phyloP scores from a whole-genome alignment of 2,888 invertebrate genomes.

The Pyralis farinalis region DNA sequence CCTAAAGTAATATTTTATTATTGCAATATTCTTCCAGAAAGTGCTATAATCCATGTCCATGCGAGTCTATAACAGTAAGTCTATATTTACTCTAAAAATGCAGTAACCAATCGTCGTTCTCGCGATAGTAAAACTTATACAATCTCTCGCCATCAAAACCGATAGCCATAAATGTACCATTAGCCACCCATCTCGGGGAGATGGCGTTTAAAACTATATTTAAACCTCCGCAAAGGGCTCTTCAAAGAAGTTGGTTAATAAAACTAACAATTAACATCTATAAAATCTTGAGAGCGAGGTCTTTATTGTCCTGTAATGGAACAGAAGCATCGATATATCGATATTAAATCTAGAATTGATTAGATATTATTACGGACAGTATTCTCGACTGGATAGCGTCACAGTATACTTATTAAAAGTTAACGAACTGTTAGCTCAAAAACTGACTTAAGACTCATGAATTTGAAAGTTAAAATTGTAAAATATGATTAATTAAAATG shows the following conservation, averaged over 20 bases:
- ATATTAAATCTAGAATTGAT: conserved; percentile 25
- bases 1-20: no score
- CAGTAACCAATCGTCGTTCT: conserved; percentile 31
- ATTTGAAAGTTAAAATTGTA: background rate
- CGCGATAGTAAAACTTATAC: conserved; percentile 30
- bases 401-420: no score
- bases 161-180: conserved; percentile 58
- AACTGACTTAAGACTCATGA: no score
- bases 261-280: conserved; percentile 72
- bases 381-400: no score
- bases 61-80: background rate
- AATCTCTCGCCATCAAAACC: conserved; percentile 44
- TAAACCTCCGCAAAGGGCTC: conserved; percentile 33
- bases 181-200: conserved; percentile 53
- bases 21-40: no score
- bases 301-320: conserved; percentile 53
- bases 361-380: conserved; percentile 16
- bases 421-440: no score
- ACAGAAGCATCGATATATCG: conserved; percentile 18
- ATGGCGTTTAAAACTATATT: conserved; percentile 43
- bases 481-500: background rate
- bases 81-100: background rate
- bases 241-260: conserved; percentile 45
- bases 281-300: conserved; percentile 46
- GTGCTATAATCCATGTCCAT: no score